phyloP scores from a whole-genome alignment of 2,113 vertebrate genomes.

The Coregonus clupeaformis region DNA sequence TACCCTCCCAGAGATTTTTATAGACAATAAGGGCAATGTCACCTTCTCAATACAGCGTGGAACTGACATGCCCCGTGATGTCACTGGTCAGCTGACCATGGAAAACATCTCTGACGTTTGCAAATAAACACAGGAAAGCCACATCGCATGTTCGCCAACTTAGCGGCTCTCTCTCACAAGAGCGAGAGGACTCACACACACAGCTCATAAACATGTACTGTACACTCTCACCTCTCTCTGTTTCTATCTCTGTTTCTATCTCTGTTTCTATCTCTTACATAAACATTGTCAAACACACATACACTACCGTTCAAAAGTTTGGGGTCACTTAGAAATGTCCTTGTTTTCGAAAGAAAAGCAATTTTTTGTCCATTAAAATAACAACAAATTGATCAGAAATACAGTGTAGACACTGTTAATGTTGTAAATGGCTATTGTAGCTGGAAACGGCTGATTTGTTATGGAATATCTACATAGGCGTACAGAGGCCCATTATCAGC shows the following conservation, averaged over 20 bases:
- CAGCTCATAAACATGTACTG: background rate
- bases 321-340: too few relatives aligned
- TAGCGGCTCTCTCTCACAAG: background rate
- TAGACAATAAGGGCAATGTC: constrained; percentile 35
- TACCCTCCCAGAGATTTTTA: constrained; percentile 43
- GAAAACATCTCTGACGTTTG: constrained; percentile 43
- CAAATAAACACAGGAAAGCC: constrained; percentile 30
- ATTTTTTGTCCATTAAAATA: too few relatives aligned
- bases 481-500: too few relatives aligned
- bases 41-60: constrained; percentile 41
- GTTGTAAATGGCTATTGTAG: too few relatives aligned
- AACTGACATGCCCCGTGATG: constrained; percentile 44
- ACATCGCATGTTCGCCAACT: background rate
- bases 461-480: too few relatives aligned
- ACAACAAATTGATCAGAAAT: too few relatives aligned
- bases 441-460: too few relatives aligned
- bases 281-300: background rate
- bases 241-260: background rate
- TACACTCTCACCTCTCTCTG: background rate
- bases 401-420: too few relatives aligned
- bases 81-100: constrained; percentile 34
- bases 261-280: background rate
- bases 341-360: too few relatives aligned
- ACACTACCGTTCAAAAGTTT: too few relatives aligned
- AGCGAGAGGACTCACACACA: background rate